Conservation (phyloP, 2,113 vertebrate genomes). For the Rhizomys pruinosus region DNA sequence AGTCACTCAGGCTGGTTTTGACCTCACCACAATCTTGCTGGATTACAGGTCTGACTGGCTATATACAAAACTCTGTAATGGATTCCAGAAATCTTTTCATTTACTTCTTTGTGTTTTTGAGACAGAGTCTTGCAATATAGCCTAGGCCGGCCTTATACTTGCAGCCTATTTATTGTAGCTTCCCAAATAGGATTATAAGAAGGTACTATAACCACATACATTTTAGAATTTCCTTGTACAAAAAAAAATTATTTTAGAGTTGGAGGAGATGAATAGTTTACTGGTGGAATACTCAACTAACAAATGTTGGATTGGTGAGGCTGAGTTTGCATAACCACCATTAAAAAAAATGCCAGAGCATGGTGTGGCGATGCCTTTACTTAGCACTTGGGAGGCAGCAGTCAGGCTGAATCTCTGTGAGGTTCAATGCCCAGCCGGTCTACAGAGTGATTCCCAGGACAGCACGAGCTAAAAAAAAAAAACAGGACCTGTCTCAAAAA, state of each 20-base stretch:
- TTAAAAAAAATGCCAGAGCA: no score
- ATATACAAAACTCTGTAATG: neutral
- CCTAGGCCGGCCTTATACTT: neutral
- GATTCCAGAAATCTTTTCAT: neutral
- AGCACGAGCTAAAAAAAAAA: no score
- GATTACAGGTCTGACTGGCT: neutral
- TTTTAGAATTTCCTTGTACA: slow-evolving; percentile 50
- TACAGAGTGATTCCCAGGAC: no score
- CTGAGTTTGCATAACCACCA: no score
- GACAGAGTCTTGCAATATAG: neutral
- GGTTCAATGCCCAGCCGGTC: no score
- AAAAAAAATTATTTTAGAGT: slow-evolving; percentile 33
- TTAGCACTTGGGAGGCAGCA: no score
- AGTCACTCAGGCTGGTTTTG: neutral
- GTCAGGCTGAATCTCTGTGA: no score
- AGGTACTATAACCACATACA: no score
- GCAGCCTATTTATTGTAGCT: neutral
- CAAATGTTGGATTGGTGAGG: no score
- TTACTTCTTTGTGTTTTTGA: neutral
- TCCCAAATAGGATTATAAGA: neutral
- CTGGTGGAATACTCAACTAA: neutral
- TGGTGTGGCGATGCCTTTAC: no score
- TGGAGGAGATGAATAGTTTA: neutral
- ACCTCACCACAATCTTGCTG: neutral
- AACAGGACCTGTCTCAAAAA: no score